Conservation (phyloP, 1,140 invertebrate species). For the Pseudomyrmex dendroicus region DNA sequence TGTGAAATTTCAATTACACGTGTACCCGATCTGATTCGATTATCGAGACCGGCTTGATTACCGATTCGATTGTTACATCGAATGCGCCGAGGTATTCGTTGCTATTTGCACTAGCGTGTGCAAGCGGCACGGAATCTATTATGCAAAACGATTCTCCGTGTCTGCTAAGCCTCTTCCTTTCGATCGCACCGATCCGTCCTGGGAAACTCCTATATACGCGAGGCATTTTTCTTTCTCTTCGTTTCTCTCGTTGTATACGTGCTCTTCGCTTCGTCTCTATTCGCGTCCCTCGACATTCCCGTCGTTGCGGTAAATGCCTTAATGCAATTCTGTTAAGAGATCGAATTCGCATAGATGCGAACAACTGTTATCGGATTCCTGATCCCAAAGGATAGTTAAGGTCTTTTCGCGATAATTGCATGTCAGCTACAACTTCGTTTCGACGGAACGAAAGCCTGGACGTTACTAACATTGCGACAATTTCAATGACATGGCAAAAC, state of each 20-base stretch:
- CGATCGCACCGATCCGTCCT: constrained; percentile 42
- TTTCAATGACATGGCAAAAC: neutral
- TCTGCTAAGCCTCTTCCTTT: constrained; percentile 48
- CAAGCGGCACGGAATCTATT: constrained; percentile 74
- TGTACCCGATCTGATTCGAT: constrained; percentile 76
- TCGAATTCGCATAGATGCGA: constrained; percentile 70
- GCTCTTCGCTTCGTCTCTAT: neutral
- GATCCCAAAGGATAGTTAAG: constrained; percentile 66
- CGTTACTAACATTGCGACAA: constrained; percentile 1
- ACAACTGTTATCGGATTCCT: constrained; percentile 36
- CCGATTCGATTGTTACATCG: constrained; percentile 82
- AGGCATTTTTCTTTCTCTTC: constrained; percentile 51
- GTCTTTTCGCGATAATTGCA: constrained; percentile 73
- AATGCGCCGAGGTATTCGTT: constrained; percentile 76
- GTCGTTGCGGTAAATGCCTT: constrained; percentile 65
- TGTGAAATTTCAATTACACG: constrained; percentile 81
- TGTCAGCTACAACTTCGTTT: constrained; percentile 61
- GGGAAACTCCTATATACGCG: constrained; percentile 53
- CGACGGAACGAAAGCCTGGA: constrained; percentile 33
- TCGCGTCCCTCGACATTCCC: constrained; percentile 47
- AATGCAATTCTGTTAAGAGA: constrained; percentile 72
- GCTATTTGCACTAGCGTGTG: constrained; percentile 69
- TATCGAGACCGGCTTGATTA: constrained; percentile 80
- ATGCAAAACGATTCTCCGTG: constrained; percentile 64
- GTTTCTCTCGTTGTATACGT: neutral